Evolutionary conservation across 2,888 invertebrate species (phyloP), one percentile per base, ranked within the genome.

Genomic region (Bibio marci): DNA sequence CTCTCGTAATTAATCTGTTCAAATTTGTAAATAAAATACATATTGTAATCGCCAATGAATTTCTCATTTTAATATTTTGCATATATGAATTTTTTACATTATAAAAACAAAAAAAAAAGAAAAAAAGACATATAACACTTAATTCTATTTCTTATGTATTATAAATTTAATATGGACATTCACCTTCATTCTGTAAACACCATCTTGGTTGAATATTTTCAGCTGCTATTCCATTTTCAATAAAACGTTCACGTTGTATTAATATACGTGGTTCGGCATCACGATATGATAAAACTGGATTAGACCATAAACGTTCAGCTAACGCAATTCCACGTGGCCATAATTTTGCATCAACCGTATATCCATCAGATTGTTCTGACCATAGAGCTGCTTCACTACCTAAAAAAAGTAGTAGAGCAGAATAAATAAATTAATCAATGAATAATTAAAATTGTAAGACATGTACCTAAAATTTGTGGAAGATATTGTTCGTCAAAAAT

Each of bases 271-370:
- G 59, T 56, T 80, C 78, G 2, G 81, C 81, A 13, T 66, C 64
- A 38, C 53, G 52, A 78, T 79, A 80, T 13, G 57, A 51, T 15
- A 64, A 58, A 12, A 51, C 47, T 1, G 80, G 80, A 48, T 80
- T 76, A 3, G 73, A 62, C 82, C 82, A 83, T 39, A 82, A 64
- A 7, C 79, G 67, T 61, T 83, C 83, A 2, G 77, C 82, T 50
- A 81, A 55, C 4, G 83, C 83, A 18, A 80, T 77, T 3, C 76
- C 73, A 47, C 83, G 67, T 7, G 83, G 83, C 81, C 82, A 83
- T 46, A 83, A 56, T 41, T 78, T 67, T 1, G 63, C 65, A 54
- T 79, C 78, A 14, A 76, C 52, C 0, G 71, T 62, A 4, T 70
- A 51, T 25, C 69, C 62, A 53, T 80, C 80, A 1, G 69, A 64